These are phyloP conservation scores for Cassiopea andromeda DNA, from an alignment of 30 jellyfish, hydroid and myxozoan genomes.

Conservation along the genomic window DNA sequence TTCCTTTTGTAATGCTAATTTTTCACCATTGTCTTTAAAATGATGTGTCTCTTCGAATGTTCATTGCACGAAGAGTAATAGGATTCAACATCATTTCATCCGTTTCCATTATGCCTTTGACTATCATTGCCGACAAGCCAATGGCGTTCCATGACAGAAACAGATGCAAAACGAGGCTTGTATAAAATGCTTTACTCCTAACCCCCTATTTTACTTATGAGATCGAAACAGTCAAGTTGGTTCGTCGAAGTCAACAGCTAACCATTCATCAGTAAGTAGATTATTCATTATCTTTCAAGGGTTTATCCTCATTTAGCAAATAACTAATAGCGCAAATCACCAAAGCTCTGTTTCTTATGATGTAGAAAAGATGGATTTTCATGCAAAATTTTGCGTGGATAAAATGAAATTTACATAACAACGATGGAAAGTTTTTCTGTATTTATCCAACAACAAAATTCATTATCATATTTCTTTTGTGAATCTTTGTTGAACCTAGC, in stretches of 20 bases:
- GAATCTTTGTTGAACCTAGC: background rate
- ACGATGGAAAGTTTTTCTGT: background rate
- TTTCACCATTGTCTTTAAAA: conserved; percentile 44
- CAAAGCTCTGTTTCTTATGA: background rate
- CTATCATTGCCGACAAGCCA: conserved; percentile 79
- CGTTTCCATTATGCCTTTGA: conserved; percentile 82
- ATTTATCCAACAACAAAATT: background rate
- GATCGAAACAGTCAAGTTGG: conserved; percentile 54
- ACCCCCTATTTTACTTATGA: conserved; percentile 59
- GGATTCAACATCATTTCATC: conserved; percentile 76
- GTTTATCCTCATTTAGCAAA: background rate
- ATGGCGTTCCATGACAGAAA: conserved; percentile 66
- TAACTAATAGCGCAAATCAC: background rate
- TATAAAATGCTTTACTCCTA: conserved; percentile 44
- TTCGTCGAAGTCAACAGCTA: conserved; percentile 31
- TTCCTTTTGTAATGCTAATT: conserved; percentile 43
- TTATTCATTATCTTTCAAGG: background rate
- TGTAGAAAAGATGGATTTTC: background rate
- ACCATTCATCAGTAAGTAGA: conserved; percentile 53
- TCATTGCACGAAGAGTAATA: conserved; percentile 78
- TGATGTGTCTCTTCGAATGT: conserved; percentile 64
- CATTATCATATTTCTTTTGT: too few relatives aligned
- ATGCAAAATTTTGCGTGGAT: background rate
- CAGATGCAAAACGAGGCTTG: conserved; percentile 81
- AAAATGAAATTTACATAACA: background rate